Evolutionary conservation across 2,113 vertebrate genomes (phyloP), one percentile per base, ranked within the genome.

Genomic region (Zosterops japonicus): DNA sequence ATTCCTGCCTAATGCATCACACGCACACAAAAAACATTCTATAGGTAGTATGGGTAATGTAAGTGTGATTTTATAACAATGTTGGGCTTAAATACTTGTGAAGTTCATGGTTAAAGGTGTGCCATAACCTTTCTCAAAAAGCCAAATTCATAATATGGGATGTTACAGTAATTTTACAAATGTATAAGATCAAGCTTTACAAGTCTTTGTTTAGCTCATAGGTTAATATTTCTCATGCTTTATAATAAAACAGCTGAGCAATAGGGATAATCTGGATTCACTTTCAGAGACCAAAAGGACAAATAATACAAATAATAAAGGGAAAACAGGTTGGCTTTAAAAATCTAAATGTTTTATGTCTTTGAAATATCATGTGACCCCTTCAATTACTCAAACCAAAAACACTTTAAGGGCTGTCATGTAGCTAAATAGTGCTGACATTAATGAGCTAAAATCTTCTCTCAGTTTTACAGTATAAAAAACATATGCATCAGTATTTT

Each of bases 381-480:
- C 20, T 90, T 94, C 41, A 52, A 31, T 93, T 95, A 74, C 61
- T 97, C 63, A 84, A 39, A 65, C 31, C 71, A 79, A 85, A 85
- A 89, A 74, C 72, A 79, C 75, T 91, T 63, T 53, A 57, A 95
- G 29, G 78, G 53, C 67, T 94, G 84, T 78, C 75, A 75, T 89
- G 59, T 60, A 63, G 90, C 36, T 93, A 91, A 90, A 79, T 65
- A 85, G 72, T 12, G 78, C 74, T 81, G 90, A 93, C 53, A 90
- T 85, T 87, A 93, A 91, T 93, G 69, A 95, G 74, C 63, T 49
- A 64, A 89, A 81, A 93, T 95, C 75, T 89, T 79, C 56, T 76
- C 60, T 91, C 93, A 65, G 90, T 93, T 56, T 93, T 95, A 95
- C 90, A 94, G 95, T 96, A 94, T 94, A 94, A 94, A 92, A 96